Evolutionary conservation across 2,797 vertebrate species (phyloP).

Genomic region (Oreochromis grahami): DNA sequence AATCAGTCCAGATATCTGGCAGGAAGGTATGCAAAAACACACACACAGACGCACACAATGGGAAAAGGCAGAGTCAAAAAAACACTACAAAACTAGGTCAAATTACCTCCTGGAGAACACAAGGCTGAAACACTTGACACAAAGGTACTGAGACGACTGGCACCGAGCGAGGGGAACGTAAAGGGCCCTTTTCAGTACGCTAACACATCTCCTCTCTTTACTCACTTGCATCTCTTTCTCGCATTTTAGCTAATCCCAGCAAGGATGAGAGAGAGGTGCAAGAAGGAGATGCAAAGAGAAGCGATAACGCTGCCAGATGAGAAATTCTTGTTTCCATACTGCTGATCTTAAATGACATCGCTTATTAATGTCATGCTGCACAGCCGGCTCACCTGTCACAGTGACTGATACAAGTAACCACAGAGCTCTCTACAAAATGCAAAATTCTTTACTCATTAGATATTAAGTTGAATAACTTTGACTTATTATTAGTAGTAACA

Average conservation of each 20-base stretch:
- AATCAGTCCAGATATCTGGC: neutral
- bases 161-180: neutral
- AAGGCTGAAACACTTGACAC: neutral
- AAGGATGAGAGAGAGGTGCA: neutral
- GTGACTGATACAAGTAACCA: neutral
- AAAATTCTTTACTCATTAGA: neutral
- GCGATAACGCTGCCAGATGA: neutral
- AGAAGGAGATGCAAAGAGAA: neutral
- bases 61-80: neutral
- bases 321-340: neutral
- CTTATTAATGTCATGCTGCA: neutral
- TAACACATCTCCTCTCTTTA: neutral
- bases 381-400: neutral
- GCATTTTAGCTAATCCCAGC: neutral
- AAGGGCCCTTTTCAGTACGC: neutral
- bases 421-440: neutral
- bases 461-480: neutral
- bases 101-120: neutral
- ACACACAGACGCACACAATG: neutral
- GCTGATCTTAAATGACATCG: neutral
- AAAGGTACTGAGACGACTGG: neutral
- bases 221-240: neutral
- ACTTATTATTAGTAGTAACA: neutral
- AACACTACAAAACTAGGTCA: neutral
- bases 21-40: neutral